These are phyloP conservation scores for Polyodon spathula DNA, from an alignment of 2,113 vertebrate genomes.

Conservation along the genomic window DNA sequence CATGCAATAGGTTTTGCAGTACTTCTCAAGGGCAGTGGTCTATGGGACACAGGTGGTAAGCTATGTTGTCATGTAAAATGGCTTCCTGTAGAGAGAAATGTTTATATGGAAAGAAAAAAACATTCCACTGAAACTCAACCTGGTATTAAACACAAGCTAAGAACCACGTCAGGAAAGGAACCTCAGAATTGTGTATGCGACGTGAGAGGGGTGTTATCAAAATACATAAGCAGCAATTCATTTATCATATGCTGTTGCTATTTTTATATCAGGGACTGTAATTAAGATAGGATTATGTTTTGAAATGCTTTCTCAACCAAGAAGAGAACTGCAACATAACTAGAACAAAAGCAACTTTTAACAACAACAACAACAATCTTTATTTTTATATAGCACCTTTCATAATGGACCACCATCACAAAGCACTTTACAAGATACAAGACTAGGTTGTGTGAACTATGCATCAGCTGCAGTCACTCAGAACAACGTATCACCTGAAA, in stretches of 20 bases:
- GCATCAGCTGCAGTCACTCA: no score
- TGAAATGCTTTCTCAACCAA: no score
- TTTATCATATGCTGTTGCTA: neutral
- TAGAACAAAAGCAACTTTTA: no score
- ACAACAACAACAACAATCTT: no score
- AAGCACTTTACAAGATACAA: no score
- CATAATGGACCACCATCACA: no score
- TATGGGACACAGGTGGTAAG: slow-evolving; percentile 4
- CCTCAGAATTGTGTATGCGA: slow-evolving; percentile 42
- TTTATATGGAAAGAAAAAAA: slow-evolving; percentile 14
- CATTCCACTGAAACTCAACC: slow-evolving; percentile 12
- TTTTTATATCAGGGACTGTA: no score
- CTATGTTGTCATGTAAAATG: slow-evolving; percentile 12
- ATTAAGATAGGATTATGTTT: no score
- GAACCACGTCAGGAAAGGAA: slow-evolving; percentile 57
- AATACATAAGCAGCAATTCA: slow-evolving; percentile 23
- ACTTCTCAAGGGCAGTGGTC: neutral
- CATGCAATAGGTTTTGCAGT: slow-evolving; percentile 16
- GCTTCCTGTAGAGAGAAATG: slow-evolving; percentile 21
- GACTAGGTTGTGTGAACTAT: no score
- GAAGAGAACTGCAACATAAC: no score
- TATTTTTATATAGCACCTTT: no score
- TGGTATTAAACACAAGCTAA: slow-evolving; percentile 30
- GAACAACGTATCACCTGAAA: no score
- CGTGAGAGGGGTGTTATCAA: slow-evolving; percentile 49